Evolutionary conservation across 2,888 invertebrate genomes (phyloP), one percentile per base, ranked within the genome.

Genomic region (Lochmaea capreae): DNA sequence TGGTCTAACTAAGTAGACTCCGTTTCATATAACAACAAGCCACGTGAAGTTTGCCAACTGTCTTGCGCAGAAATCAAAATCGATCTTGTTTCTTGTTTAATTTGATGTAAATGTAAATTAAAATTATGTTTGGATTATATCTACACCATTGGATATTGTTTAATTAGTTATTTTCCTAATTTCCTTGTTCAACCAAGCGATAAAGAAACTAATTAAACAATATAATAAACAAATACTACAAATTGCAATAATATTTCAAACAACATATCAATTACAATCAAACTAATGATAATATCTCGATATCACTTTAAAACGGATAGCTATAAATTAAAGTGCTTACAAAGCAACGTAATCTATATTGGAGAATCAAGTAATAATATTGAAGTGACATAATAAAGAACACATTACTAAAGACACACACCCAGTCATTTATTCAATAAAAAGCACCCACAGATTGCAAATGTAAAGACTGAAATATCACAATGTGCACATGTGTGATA

Each of bases 221-320:
- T 16, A 18, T 54, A 18, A n/a, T 52, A 54, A 54, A 18, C 16
- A 54, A 18, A 16, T 54, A 54, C n/a, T 18, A 46, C 46, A 18
- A 18, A 54, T 54, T 16, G 54, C 54, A 54, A 16, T 54, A 16
- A 54, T 54, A 54, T 54, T 54, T 54, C 54, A 54, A 54, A 54
- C 54, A 18, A 18, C 54, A 9, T 49, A 49, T 49, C 49, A 49
- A 49, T 49, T 49, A 49, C 3, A 49, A 49, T 49, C 14, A 49
- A 49, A 49, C 14, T 16, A 18, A 54, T 54, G 52, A n/a, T n/a
- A n/a, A 52, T 52, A 18, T 54, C 54, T 54, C 18, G 16, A 10
- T 54, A 18, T 3, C 54, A 16, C 10, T 54, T 54, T 54, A 54
- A 14, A 46, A 46, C 12, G 43, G 43, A 46, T 14, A 49, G n/a